phyloP scores from a whole-genome alignment of 2,797 vertebrate genomes.

The Hyperoplus immaculatus region DNA sequence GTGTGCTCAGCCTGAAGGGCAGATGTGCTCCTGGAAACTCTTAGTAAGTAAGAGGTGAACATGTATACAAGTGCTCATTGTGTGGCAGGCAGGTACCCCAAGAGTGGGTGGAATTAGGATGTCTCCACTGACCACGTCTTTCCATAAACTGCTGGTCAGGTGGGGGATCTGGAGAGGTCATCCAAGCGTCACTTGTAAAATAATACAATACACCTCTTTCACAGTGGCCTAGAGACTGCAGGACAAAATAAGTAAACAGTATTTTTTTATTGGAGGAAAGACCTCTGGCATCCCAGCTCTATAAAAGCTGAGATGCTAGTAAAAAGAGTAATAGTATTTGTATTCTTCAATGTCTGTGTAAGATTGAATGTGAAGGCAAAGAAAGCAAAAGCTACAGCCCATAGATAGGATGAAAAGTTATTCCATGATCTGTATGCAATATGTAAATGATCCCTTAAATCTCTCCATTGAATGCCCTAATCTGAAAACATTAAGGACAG shows the following conservation, averaged over 20 bases:
- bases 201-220: slow-evolving; percentile 19
- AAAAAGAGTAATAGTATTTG: too few species aligned
- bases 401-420: neutral
- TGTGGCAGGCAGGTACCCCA: slow-evolving; percentile 35
- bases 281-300: neutral
- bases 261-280: neutral
- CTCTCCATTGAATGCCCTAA: neutral
- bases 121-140: slow-evolving; percentile 16
- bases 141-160: slow-evolving; percentile 59
- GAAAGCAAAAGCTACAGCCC: neutral
- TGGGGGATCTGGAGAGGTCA: slow-evolving; percentile 8
- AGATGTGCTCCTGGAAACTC: slow-evolving; percentile 28
- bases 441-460: neutral
- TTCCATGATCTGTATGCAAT: neutral
- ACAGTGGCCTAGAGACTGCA: neutral
- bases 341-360: neutral
- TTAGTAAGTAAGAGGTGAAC: slow-evolving; percentile 6
- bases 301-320: too few species aligned
- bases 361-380: neutral
- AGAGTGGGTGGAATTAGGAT: slow-evolving; percentile 1
- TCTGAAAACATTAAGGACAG: neutral
- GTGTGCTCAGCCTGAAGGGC: slow-evolving; percentile 11
- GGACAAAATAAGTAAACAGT: neutral
- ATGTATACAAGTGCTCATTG: slow-evolving; percentile 30
- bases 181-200: slow-evolving; percentile 27